Evolutionary conservation across 64 coral and sea anemone genomes (phyloP).

Genomic region (Hydrozoanthus tunicans): DNA sequence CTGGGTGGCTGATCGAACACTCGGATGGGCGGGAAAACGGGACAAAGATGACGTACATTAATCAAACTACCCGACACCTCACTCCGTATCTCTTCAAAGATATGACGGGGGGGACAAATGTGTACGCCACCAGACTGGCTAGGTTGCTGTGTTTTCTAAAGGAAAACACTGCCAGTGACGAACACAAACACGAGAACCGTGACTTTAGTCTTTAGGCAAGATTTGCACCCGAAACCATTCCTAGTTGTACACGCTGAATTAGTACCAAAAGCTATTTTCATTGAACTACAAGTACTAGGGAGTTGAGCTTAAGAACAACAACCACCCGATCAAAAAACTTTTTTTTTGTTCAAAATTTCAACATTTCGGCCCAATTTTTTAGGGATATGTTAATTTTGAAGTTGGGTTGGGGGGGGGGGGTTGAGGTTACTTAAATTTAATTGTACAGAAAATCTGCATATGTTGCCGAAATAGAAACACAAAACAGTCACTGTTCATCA

Average conservation of each 20-base stretch:
- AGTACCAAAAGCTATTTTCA: no score
- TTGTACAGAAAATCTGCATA: no score
- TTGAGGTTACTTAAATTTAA: no score
- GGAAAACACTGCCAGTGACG: background rate
- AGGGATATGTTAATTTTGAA: no score
- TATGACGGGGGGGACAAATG: constrained; percentile 43
- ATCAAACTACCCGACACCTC: constrained; percentile 69
- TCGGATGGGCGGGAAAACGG: constrained; percentile 18
- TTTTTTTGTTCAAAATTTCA: no score
- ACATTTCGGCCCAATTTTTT: no score
- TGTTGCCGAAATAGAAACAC: no score
- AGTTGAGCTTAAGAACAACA: no score
- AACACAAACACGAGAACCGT: background rate
- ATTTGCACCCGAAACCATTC: background rate
- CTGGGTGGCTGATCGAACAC: constrained; percentile 63
- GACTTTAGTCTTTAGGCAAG: background rate
- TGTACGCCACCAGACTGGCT: constrained; percentile 56
- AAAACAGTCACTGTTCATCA: no score
- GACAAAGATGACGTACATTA: constrained; percentile 71
- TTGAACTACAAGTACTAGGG: no score
- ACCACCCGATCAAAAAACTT: no score
- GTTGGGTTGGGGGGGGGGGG: no score
- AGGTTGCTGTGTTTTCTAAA: constrained; percentile 49
- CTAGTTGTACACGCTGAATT: background rate
- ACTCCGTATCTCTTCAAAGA: constrained; percentile 65